These are phyloP conservation scores for Theodoxus fluviatilis DNA, from an alignment of 2,888 invertebrate genomes.

Conservation along the genomic window DNA sequence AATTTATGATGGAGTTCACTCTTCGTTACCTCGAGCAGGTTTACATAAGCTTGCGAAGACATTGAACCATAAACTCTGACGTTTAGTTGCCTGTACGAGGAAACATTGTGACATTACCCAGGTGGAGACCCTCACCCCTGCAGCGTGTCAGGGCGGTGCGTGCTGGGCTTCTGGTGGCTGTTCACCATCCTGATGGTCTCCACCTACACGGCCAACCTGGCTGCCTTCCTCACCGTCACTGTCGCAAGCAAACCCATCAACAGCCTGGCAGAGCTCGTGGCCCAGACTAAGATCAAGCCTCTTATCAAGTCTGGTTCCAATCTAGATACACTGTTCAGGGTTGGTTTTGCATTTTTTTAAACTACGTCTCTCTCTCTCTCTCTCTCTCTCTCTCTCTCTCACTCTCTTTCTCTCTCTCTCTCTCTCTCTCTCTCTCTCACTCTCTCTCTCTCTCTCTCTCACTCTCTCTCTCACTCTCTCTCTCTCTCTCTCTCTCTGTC, in stretches of 20 bases:
- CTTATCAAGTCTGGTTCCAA: constrained; percentile 37
- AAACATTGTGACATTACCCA: no score
- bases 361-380: no score
- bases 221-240: constrained; percentile 42
- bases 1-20: no score
- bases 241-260: constrained; percentile 38
- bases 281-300: constrained; percentile 34
- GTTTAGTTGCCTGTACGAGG: no score
- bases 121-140: constrained; percentile 34
- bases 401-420: no score
- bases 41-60: no score
- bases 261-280: constrained; percentile 36
- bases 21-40: no score
- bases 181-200: constrained; percentile 42
- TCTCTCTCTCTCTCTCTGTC: background rate
- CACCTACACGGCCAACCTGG: constrained; percentile 44
- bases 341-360: constrained; percentile 15
- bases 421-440: no score
- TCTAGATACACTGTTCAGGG: constrained; percentile 36
- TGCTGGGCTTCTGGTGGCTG: constrained; percentile 43
- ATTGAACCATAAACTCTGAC: no score
- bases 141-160: constrained; percentile 35
- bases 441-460: background rate
- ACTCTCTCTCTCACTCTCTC: background rate
- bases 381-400: no score